Conservation (phyloP, 2,797 vertebrate species). For the Cryptoblepharus egeriae region DNA sequence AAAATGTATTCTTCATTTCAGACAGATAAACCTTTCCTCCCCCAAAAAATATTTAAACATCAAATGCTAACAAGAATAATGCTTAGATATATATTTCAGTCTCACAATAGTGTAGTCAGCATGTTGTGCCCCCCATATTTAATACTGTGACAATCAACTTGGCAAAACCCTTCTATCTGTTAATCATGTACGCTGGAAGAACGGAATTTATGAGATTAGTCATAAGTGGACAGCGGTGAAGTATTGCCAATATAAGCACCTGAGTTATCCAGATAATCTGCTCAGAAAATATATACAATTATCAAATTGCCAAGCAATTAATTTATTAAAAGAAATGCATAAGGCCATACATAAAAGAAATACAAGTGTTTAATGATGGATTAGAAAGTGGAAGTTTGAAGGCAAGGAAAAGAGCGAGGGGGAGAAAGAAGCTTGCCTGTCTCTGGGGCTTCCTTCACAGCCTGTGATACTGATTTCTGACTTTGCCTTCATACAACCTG, state of each 20-base stretch:
- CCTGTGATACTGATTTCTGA: slow-evolving; percentile 81
- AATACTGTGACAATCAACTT: slow-evolving; percentile 6
- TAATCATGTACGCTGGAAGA: slow-evolving; percentile 6
- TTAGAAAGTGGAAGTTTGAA: slow-evolving; percentile 77
- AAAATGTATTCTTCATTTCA: background rate
- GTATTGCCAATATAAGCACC: slow-evolving; percentile 62
- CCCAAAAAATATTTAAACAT: background rate
- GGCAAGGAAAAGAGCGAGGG: slow-evolving; percentile 68
- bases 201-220: slow-evolving; percentile 23
- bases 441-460: slow-evolving; percentile 81
- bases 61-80: background rate
- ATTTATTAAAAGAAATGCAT: slow-evolving; percentile 82
- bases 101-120: too few relatives aligned
- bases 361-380: slow-evolving; percentile 84
- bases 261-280: slow-evolving; percentile 52
- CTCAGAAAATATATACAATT: slow-evolving; percentile 70
- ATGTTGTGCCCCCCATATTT: background rate
- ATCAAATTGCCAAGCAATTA: slow-evolving; percentile 86
- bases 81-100: background rate
- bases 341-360: slow-evolving; percentile 82
- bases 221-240: slow-evolving; percentile 56
- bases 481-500: slow-evolving; percentile 80
- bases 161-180: background rate
- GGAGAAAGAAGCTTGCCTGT: slow-evolving; percentile 62
- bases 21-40: background rate